These are phyloP conservation scores for Ptychadena robeensis DNA, from an alignment of 2,797 vertebrate species.

Conservation along the genomic window DNA sequence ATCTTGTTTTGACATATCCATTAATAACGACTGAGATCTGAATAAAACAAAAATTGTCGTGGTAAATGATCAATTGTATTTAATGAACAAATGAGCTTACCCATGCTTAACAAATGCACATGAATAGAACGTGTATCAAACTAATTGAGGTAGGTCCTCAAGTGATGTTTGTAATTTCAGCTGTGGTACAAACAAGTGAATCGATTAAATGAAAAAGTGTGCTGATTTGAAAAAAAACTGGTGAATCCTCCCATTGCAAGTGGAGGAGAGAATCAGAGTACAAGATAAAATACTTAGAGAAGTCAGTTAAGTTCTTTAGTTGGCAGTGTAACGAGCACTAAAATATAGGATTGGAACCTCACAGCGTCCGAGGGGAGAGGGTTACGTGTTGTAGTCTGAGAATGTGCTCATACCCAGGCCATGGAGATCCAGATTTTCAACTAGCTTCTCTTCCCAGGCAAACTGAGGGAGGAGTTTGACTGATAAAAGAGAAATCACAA, in stretches of 20 bases:
- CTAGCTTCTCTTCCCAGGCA: constrained; percentile 18
- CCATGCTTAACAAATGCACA: constrained; percentile 51
- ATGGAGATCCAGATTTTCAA: constrained; percentile 40
- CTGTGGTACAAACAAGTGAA: constrained; percentile 53
- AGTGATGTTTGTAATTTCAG: constrained; percentile 57
- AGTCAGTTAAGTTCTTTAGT: constrained; percentile 43
- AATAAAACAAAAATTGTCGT: constrained; percentile 43
- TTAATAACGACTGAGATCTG: constrained; percentile 2
- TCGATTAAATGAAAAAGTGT: constrained; percentile 53
- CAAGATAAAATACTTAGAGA: constrained; percentile 57
- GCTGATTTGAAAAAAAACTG: background rate
- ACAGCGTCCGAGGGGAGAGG: constrained; percentile 12
- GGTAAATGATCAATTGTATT: constrained; percentile 55
- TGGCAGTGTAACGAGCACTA: constrained; percentile 33
- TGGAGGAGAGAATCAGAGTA: constrained; percentile 45
- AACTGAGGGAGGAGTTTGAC: constrained; percentile 38
- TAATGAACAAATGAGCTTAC: constrained; percentile 55
- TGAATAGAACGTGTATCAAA: constrained; percentile 56
- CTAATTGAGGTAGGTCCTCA: constrained; percentile 56
- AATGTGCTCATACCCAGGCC: constrained; percentile 14
- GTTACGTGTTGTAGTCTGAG: constrained; percentile 23
- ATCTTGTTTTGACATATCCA: background rate
- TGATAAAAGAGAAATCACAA: constrained; percentile 55
- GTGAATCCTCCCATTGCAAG: constrained; percentile 50
- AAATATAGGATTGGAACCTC: constrained; percentile 53